These are phyloP conservation scores for Anolis apletophallus DNA, from an alignment of 2,797 vertebrate genomes.

Conservation along the genomic window DNA sequence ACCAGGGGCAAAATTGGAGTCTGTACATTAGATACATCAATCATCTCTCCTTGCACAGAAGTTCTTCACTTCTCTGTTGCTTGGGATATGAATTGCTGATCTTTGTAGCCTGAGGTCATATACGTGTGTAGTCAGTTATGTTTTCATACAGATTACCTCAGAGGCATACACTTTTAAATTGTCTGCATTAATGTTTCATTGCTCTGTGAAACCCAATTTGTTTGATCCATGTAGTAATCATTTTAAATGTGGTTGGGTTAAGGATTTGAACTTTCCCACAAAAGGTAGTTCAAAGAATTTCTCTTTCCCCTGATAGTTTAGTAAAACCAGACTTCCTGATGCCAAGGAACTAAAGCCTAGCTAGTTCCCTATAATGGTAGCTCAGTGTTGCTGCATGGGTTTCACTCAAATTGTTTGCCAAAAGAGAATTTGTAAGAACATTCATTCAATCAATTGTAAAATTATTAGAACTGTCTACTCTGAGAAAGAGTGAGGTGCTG, in stretches of 20 bases:
- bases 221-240: slow-evolving; percentile 8
- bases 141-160: slow-evolving; percentile 37
- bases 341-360: slow-evolving; percentile 1
- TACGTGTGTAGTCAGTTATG: slow-evolving; percentile 16
- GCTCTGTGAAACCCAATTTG: slow-evolving; percentile 23
- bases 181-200: slow-evolving; percentile 52
- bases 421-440: background rate
- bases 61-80: background rate
- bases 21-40: background rate
- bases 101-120: slow-evolving; percentile 53
- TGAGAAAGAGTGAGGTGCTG: background rate
- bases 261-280: slow-evolving; percentile 31
- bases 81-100: slow-evolving; percentile 44
- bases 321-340: slow-evolving; percentile 30
- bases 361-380: background rate
- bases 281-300: slow-evolving; percentile 26
- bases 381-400: background rate
- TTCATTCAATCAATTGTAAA: background rate
- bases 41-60: background rate
- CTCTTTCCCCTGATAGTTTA: slow-evolving; percentile 3
- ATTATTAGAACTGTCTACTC: background rate
- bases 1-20: slow-evolving; percentile 1
- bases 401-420: background rate
- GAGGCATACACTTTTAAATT: slow-evolving; percentile 51
- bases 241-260: slow-evolving; percentile 37